These are phyloP conservation scores for Choloepus hoffmanni DNA, from an alignment of 2,113 vertebrate genomes.

Conservation along the genomic window DNA sequence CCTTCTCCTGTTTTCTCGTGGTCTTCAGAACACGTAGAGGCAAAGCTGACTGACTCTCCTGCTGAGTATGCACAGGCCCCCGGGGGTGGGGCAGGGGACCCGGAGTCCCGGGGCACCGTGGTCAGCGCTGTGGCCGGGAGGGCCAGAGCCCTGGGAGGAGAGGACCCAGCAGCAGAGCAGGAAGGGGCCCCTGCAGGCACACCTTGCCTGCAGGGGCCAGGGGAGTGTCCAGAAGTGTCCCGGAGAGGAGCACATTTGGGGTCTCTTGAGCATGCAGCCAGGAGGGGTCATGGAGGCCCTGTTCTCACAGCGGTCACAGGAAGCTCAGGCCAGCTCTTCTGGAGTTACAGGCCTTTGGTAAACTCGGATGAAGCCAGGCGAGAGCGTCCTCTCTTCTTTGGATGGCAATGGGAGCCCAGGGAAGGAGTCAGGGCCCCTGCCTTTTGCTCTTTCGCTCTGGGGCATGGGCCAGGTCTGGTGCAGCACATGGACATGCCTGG, in stretches of 20 bases:
- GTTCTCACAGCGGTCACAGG: background rate
- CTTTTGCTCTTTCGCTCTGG: background rate
- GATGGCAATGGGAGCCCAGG: background rate
- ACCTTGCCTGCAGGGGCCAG: background rate
- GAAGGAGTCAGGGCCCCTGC: background rate
- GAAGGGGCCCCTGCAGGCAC: background rate
- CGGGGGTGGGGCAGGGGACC: too few species aligned
- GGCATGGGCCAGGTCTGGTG: background rate
- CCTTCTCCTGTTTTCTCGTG: background rate
- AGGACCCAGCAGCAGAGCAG: background rate
- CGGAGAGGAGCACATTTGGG: background rate
- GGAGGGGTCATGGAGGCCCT: background rate
- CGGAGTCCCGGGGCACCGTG: background rate
- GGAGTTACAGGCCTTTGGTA: background rate
- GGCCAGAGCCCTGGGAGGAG: background rate
- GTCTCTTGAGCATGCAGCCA: background rate
- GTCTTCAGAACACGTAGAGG: background rate
- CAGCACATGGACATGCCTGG: background rate
- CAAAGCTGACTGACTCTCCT: background rate
- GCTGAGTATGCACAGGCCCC: background rate
- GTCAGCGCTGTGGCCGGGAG: background rate
- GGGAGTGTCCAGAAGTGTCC: background rate
- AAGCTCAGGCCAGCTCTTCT: background rate
- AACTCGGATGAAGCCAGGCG: background rate
- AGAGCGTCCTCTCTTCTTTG: background rate